Evolutionary conservation across 2,113 vertebrate species (phyloP).

Genomic region (Machaerirhynchus nigripectus): DNA sequence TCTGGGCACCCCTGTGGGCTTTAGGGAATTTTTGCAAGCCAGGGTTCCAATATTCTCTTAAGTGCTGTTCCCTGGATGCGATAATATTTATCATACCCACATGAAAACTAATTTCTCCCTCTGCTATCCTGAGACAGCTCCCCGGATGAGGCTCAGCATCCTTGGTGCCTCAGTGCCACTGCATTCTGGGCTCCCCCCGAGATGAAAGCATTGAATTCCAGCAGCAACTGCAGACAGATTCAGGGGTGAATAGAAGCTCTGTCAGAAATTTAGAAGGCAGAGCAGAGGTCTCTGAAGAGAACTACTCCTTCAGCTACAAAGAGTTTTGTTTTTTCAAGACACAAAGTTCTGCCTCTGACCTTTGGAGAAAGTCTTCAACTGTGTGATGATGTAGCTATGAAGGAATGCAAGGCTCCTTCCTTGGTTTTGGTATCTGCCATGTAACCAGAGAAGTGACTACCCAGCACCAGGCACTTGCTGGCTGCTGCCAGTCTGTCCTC

Average conservation of each 20-base stretch:
- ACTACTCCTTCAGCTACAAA: neutral
- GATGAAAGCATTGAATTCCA: neutral
- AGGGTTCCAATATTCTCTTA: neutral
- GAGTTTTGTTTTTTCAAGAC: neutral
- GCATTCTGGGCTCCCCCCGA: neutral
- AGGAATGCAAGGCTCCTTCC: conserved; percentile 27
- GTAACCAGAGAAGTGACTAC: conserved; percentile 33
- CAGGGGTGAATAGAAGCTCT: neutral
- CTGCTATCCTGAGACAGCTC: neutral
- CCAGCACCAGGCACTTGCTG: neutral
- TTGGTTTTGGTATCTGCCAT: neutral
- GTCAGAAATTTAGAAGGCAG: neutral
- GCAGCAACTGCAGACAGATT: neutral
- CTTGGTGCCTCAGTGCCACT: neutral
- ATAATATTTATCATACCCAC: neutral
- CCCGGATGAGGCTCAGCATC: neutral
- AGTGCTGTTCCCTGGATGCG: neutral
- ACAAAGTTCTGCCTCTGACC: neutral
- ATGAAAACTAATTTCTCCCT: neutral
- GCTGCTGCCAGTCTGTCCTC: neutral
- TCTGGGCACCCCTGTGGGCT: neutral
- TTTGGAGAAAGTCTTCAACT: neutral
- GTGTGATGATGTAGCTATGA: neutral
- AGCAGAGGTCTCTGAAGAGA: neutral
- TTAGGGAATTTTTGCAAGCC: neutral